Conservation (phyloP, 2,888 invertebrate species). For the Hedya salicella region DNA sequence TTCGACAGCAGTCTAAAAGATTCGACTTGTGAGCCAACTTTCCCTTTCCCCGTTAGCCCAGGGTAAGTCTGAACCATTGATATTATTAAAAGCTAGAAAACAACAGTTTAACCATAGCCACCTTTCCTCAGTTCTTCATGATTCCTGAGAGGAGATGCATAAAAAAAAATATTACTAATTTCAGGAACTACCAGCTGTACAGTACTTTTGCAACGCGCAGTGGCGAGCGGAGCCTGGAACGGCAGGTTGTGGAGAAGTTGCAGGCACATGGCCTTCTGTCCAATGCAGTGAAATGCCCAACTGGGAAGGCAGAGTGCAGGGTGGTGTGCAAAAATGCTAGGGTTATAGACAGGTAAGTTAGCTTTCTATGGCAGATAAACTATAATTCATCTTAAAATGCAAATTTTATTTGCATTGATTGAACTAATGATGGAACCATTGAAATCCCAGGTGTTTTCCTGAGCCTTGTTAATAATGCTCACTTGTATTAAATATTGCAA, state of each 20-base stretch:
- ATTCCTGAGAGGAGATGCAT: no score
- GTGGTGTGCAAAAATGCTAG: conserved; percentile 66
- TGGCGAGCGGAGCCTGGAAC: conserved; percentile 62
- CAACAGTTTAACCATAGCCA: no score
- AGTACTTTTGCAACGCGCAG: conserved; percentile 59
- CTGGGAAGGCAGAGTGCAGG: conserved; percentile 62
- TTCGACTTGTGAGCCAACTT: conserved; percentile 53
- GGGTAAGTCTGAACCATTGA: conserved; percentile 56
- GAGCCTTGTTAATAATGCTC: no score
- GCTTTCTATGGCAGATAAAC: no score
- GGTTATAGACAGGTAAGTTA: conserved; percentile 70
- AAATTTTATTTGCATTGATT: no score
- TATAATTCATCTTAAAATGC: no score
- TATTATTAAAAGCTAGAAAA: conserved; percentile 5
- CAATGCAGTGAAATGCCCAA: conserved; percentile 59
- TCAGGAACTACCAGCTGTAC: conserved; percentile 69
- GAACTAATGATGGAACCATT: no score
- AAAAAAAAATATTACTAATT: conserved; percentile 44
- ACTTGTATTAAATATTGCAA: no score
- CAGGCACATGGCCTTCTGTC: conserved; percentile 69
- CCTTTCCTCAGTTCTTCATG: no score
- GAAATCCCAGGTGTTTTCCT: no score
- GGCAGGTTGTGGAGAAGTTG: conserved; percentile 64
- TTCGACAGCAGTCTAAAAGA: conserved; percentile 64
- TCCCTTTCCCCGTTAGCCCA: conserved; percentile 67